phyloP scores from a whole-genome alignment of 2,888 invertebrate species.

The Eulithis testata region DNA sequence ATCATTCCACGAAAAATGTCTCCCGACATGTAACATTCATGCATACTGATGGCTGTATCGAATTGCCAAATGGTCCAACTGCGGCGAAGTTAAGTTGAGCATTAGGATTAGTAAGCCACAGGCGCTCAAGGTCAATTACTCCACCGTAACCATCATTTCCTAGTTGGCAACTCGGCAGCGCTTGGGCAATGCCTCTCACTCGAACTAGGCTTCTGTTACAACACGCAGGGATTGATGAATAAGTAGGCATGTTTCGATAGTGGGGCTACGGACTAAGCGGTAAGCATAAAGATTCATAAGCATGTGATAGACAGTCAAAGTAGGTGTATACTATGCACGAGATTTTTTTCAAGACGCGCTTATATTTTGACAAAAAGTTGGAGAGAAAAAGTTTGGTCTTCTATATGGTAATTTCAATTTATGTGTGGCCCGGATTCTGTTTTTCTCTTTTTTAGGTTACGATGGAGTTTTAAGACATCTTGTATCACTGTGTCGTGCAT shows the following conservation, averaged over 20 bases:
- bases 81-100: constrained; percentile 35
- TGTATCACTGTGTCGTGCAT: constrained; percentile 1
- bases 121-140: constrained; percentile 74
- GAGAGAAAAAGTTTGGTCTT: no score
- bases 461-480: not conserved
- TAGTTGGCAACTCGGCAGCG: constrained; percentile 66
- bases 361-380: no score
- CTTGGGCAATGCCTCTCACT: constrained; percentile 75
- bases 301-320: no score
- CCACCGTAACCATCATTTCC: constrained; percentile 76
- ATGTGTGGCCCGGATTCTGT: no score
- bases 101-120: constrained; percentile 68
- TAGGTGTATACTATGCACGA: no score
- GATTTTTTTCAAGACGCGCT: no score
- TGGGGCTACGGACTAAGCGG: not conserved
- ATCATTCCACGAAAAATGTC: not conserved
- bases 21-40: not conserved
- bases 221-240: constrained; percentile 47
- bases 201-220: constrained; percentile 73
- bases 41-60: constrained; percentile 6
- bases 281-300: no score
- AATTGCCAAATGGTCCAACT: constrained; percentile 16
- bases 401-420: no score
- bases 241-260: constrained; percentile 10
- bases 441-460: not conserved